phyloP scores from a whole-genome alignment of 2,113 vertebrate genomes.

The Pleuronectes platessa region DNA sequence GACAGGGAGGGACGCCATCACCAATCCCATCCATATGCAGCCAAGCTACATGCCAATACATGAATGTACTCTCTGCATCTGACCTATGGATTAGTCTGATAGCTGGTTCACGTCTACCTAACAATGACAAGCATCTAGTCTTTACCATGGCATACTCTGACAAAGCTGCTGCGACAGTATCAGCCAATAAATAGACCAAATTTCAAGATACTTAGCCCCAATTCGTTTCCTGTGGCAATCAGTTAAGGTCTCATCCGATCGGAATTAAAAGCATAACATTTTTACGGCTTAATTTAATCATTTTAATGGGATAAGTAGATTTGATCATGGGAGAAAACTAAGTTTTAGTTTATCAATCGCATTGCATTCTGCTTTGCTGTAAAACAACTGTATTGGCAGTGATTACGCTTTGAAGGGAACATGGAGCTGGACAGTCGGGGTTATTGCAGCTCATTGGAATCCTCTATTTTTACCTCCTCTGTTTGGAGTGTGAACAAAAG shows the following conservation, averaged over 20 bases:
- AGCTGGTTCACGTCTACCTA: slow-evolving; percentile 9
- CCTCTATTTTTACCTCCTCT: too few species aligned
- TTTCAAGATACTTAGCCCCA: neutral
- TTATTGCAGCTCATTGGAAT: too few species aligned
- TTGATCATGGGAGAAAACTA: neutral
- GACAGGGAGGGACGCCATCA: slow-evolving; percentile 26
- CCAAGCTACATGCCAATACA: slow-evolving; percentile 62
- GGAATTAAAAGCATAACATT: too few species aligned
- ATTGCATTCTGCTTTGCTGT: neutral
- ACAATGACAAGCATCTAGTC: neutral
- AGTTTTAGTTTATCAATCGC: neutral
- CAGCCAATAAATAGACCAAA: slow-evolving; percentile 4
- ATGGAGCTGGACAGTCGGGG: too few species aligned
- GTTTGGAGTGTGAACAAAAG: neutral
- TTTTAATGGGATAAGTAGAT: neutral
- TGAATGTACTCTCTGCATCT: slow-evolving; percentile 22
- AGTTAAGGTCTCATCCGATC: neutral
- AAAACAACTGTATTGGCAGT: too few species aligned
- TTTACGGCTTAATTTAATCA: neutral
- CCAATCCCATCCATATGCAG: slow-evolving; percentile 66
- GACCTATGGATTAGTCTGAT: slow-evolving; percentile 60
- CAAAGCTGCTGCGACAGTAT: neutral
- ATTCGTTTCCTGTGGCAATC: slow-evolving; percentile 7
- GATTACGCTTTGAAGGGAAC: too few species aligned
- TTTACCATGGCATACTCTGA: slow-evolving; percentile 8